Evolutionary conservation across 2,888 invertebrate species (phyloP).

Genomic region (Apodemia hepburni): DNA sequence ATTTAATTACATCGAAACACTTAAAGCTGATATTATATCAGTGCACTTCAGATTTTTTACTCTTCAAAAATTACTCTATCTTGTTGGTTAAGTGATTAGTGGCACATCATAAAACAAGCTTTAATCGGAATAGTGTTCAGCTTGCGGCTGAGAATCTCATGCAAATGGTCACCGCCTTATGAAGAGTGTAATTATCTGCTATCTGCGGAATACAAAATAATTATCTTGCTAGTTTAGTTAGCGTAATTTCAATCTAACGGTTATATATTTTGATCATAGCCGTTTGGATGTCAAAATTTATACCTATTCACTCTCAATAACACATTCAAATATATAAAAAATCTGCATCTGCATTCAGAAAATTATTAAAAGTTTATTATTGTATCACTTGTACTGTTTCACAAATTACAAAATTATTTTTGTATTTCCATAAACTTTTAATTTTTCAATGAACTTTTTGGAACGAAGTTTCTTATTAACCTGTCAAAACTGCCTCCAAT

Average conservation of each 20-base stretch:
- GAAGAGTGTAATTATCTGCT: constrained; percentile 3
- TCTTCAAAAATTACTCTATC: not conserved
- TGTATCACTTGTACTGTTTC: too few species aligned
- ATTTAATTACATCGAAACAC: too few species aligned
- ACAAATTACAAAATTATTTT: too few species aligned
- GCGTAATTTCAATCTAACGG: not conserved
- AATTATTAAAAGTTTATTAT: too few species aligned
- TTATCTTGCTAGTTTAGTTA: not conserved
- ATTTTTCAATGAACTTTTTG: too few species aligned
- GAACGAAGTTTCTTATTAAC: too few species aligned
- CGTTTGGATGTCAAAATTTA: too few species aligned
- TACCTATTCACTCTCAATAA: too few species aligned
- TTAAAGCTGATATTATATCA: not conserved
- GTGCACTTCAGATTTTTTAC: not conserved
- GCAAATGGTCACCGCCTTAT: constrained; percentile 7
- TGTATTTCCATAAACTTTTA: too few species aligned
- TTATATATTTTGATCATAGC: not conserved
- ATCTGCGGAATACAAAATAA: constrained; percentile 3
- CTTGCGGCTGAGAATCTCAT: not conserved
- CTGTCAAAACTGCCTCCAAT: too few species aligned
- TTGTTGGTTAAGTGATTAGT: not conserved
- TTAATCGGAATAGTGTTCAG: constrained; percentile 2
- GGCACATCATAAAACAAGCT: not conserved
- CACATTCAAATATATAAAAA: too few species aligned
- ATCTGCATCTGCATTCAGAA: too few species aligned